Evolutionary conservation across 2,797 vertebrate genomes (phyloP).

Genomic region (Tauraco hartlaubi): DNA sequence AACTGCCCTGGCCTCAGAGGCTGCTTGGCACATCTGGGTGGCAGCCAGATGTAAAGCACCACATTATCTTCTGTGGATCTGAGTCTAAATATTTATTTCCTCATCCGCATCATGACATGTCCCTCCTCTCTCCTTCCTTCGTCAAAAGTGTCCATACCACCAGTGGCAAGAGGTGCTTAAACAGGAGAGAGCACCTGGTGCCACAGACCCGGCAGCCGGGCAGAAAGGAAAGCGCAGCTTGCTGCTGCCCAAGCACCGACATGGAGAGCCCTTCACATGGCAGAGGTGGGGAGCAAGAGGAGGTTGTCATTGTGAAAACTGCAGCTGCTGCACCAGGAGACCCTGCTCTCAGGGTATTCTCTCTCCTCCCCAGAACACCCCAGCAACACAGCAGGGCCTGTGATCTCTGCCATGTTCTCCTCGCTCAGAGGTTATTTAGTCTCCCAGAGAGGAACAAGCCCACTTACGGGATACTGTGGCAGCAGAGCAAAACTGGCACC

Average conservation of each 20-base stretch:
- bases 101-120: neutral
- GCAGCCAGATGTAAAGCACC: neutral
- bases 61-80: neutral
- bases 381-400: neutral
- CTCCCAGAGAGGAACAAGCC: neutral
- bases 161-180: neutral
- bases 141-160: neutral
- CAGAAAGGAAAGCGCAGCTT: neutral
- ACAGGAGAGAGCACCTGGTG: neutral
- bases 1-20: neutral
- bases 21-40: neutral
- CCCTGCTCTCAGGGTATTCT: neutral
- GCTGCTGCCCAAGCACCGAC: accelerated
- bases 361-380: neutral
- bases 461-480: neutral
- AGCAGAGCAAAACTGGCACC: neutral
- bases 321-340: neutral
- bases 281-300: neutral
- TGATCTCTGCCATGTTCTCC: neutral
- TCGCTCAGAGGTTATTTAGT: neutral
- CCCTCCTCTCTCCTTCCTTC: neutral
- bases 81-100: neutral
- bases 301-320: neutral
- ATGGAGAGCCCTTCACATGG: neutral
- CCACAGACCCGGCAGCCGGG: neutral